Conservation (phyloP, 1,140 invertebrate species). For the Brachystomella parvula region DNA sequence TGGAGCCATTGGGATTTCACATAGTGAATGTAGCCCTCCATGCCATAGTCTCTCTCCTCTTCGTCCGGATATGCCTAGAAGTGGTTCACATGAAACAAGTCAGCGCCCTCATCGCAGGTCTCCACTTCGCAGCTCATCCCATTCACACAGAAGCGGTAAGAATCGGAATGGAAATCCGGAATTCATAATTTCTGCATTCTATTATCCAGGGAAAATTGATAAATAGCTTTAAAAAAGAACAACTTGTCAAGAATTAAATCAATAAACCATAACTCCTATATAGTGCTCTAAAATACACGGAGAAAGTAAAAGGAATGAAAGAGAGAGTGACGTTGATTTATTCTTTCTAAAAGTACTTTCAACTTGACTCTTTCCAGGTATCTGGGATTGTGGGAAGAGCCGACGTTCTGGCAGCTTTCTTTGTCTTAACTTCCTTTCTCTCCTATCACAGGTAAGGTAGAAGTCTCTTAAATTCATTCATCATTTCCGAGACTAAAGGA, state of each 20-base stretch:
- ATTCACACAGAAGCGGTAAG: slow-evolving; percentile 93
- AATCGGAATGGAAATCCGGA: slow-evolving; percentile 38
- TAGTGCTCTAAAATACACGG: too few relatives aligned
- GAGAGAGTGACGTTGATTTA: slow-evolving; percentile 3
- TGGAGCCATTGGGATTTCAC: slow-evolving; percentile 84
- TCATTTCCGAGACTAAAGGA: slow-evolving; percentile 6
- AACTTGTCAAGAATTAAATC: slow-evolving; percentile 4
- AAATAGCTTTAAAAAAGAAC: background rate
- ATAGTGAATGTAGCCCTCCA: slow-evolving; percentile 76
- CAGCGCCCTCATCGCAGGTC: slow-evolving; percentile 55
- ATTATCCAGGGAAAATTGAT: too few relatives aligned
- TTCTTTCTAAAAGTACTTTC: slow-evolving; percentile 5
- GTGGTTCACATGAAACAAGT: slow-evolving; percentile 33
- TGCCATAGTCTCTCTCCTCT: slow-evolving; percentile 66
- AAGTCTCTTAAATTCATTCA: slow-evolving; percentile 15
- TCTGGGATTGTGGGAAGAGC: slow-evolving; percentile 90
- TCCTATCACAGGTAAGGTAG: slow-evolving; percentile 66
- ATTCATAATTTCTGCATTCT: too few relatives aligned
- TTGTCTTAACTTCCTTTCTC: slow-evolving; percentile 78
- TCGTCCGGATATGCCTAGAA: slow-evolving; percentile 52
- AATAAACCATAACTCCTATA: slow-evolving; percentile 7
- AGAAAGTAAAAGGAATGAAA: background rate
- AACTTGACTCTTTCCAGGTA: slow-evolving; percentile 58
- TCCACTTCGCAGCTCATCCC: slow-evolving; percentile 90
- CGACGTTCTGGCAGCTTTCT: slow-evolving; percentile 82